Conservation (phyloP, 2,113 vertebrate genomes). For the Lepidothrix coronata region DNA sequence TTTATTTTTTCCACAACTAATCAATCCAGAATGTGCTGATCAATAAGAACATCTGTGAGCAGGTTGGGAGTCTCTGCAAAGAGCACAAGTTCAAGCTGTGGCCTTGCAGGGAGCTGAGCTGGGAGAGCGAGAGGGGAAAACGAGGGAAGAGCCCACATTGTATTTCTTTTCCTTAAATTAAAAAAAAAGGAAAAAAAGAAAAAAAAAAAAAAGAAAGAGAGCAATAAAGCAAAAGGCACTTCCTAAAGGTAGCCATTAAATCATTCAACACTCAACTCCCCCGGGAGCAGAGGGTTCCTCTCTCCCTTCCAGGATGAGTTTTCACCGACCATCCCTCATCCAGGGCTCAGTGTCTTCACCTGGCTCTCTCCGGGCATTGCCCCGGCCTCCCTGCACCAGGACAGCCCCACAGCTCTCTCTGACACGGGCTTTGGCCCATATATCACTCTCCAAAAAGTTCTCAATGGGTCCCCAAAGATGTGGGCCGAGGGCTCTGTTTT, state of each 20-base stretch:
- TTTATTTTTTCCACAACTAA: not conserved
- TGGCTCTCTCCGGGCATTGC: conserved; percentile 55
- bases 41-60: not conserved
- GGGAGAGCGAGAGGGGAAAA: not conserved
- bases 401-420: conserved; percentile 30
- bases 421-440: conserved; percentile 64
- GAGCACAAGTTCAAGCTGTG: not conserved
- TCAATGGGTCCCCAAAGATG: conserved; percentile 71
- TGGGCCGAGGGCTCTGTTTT: conserved; percentile 65
- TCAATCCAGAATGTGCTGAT: not conserved
- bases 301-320: conserved; percentile 70
- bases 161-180: not conserved
- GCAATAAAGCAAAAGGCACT: conserved; percentile 79
- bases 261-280: conserved; percentile 74
- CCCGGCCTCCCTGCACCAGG: conserved; percentile 22
- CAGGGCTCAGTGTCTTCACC: conserved; percentile 69
- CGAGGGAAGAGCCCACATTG: not conserved
- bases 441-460: conserved; percentile 70
- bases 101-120: not conserved
- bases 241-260: conserved; percentile 84
- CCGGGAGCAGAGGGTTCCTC: conserved; percentile 58
- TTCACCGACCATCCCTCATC: conserved; percentile 66
- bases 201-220: not conserved
- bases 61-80: not conserved
- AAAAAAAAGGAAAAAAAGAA: not conserved